phyloP scores from a whole-genome alignment of 2,113 vertebrate genomes.

The cattle (Bos taurus) region ARS-UCD2.0 NC_037340.1:40612001-40612500 shows the following conservation, averaged over 20 bases:
- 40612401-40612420: not conserved
- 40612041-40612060: not conserved
- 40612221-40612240: not conserved
- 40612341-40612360: not conserved
- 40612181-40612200: not conserved
- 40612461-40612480: not conserved
- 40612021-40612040: not conserved
- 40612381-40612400: not conserved
- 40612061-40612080: not conserved
- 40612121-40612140: not conserved
- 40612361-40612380: not conserved
- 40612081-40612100: not conserved
- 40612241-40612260: not conserved
- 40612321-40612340: not conserved
- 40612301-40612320: not conserved
- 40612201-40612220: not conserved
- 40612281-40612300: not conserved
- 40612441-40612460: not conserved
- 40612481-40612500: not conserved
- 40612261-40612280: not conserved
- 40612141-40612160: not conserved
- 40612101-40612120: conserved; percentile 5
- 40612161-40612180: not conserved
- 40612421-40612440: not conserved
- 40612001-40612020: not conserved